Base-by-base conservation (phyloP, 2,113 vertebrate species). In the Cynopterus brachyotis region DNA sequence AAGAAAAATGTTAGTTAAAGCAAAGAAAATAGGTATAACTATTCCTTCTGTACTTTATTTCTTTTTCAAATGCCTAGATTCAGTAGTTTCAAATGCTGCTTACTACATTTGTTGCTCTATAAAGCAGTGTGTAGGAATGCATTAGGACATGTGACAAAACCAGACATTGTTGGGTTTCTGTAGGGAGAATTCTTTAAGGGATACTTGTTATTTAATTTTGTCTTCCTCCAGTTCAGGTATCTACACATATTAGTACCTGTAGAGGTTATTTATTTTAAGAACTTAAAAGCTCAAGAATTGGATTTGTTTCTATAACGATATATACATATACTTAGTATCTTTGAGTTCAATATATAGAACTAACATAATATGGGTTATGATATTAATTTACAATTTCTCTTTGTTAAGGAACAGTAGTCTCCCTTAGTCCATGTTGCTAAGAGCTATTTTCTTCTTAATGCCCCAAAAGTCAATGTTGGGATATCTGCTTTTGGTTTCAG, bases 1-100 rank as follows among this genome's bases (percentile, higher is more conserved):
- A 76, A 87, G 72, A 83, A 94, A 94, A 83, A 50, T 94, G 28
- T 69, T 69, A 22, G 9, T 37, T n/a, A 22, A 92, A 96, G 37
- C 15, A 91, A 94, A 76, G n/a, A 90, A 80, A 88, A 87, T 28
- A 80, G 3, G 2, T 16, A 13, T 50, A 35, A 60, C 35, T 84
- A n/a, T 83, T 50, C 19, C 1, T 20, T 42, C 47, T 81, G 0
- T 42, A 32, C 10, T n/a, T 67, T 66, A 35, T 55, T 80, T 42
- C 60, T 82, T 79, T 60, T 62, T 78, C 24, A 69, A 72, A 35
- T 24, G 32, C 75, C 12, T 75, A 6, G 17, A 73, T 90, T 62
- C 37, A 76, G 11, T 83, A 17, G 64, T 19, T 82, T 86, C 22
- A 91, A 64, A 59, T 17, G 7, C 59, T 81, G 45, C 17, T 60